phyloP scores from a whole-genome alignment of 1,140 invertebrate species.

The Drosophila ogumai region DNA sequence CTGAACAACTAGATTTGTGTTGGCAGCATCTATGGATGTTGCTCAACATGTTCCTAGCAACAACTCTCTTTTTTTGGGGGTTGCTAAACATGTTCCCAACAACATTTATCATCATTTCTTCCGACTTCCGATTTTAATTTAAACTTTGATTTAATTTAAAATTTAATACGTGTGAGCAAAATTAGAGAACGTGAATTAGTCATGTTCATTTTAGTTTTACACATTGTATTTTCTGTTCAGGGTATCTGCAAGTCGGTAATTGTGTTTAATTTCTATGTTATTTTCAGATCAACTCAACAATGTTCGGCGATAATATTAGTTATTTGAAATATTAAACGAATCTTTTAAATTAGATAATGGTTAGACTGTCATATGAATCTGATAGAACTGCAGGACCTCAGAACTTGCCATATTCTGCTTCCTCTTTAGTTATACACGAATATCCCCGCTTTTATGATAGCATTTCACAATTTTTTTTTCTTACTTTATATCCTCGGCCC shows the following conservation, averaged over 20 bases:
- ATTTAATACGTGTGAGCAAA: no score
- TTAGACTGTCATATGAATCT: no score
- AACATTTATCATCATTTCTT: not conserved
- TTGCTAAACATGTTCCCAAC: not conserved
- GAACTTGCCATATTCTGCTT: not conserved
- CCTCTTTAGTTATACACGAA: not conserved
- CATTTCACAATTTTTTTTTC: not conserved
- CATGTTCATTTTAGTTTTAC: not conserved
- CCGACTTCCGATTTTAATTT: not conserved
- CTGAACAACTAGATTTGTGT: not conserved
- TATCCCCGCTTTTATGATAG: no score
- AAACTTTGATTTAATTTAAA: not conserved
- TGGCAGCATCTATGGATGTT: not conserved
- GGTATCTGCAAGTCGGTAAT: no score
- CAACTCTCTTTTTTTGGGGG: not conserved
- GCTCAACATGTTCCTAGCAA: not conserved
- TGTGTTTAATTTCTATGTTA: no score
- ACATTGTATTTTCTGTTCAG: not conserved
- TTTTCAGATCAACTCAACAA: no score
- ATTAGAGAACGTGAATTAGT: not conserved
- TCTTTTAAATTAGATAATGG: no score
- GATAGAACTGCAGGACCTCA: not conserved
- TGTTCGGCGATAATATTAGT: no score
- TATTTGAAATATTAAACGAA: no score
- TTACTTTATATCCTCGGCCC: not conserved